Conservation (phyloP, 2,797 vertebrate genomes). For the Bovichtus diacanthus region DNA sequence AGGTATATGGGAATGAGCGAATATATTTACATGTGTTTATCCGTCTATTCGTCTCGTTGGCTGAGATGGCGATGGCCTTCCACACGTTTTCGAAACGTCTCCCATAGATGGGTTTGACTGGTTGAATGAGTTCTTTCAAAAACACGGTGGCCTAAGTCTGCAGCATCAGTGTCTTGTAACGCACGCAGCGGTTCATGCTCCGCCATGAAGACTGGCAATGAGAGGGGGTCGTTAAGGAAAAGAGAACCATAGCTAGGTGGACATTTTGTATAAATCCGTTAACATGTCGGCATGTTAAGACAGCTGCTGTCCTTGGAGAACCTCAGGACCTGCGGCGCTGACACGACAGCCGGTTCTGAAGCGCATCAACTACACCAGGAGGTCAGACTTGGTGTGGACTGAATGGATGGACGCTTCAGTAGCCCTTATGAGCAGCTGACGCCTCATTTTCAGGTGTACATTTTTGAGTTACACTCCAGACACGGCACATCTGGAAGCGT, state of each 20-base stretch:
- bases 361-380: slow-evolving; percentile 18
- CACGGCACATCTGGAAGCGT: not conserved
- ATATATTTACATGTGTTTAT: slow-evolving; percentile 42
- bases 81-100: slow-evolving; percentile 22
- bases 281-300: not conserved
- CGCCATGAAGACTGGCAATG: not conserved
- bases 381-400: slow-evolving; percentile 19
- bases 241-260: not conserved
- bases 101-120: slow-evolving; percentile 12
- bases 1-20: slow-evolving; percentile 17
- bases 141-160: not conserved
- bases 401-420: slow-evolving; percentile 29
- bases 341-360: slow-evolving; percentile 16
- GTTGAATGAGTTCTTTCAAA: not conserved
- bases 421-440: slow-evolving; percentile 6
- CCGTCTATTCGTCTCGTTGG: slow-evolving; percentile 24
- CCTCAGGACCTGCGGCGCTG: slow-evolving; percentile 7
- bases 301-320: slow-evolving; percentile 9
- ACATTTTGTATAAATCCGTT: not conserved
- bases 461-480: not conserved
- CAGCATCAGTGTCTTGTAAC: not conserved
- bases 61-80: slow-evolving; percentile 8
- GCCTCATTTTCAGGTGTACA: slow-evolving; percentile 4
- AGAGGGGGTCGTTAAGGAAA: not conserved
- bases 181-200: not conserved